Evolutionary conservation across 2,888 invertebrate genomes (phyloP), one percentile per base, ranked within the genome.

Genomic region (Platycheirus albimanus): DNA sequence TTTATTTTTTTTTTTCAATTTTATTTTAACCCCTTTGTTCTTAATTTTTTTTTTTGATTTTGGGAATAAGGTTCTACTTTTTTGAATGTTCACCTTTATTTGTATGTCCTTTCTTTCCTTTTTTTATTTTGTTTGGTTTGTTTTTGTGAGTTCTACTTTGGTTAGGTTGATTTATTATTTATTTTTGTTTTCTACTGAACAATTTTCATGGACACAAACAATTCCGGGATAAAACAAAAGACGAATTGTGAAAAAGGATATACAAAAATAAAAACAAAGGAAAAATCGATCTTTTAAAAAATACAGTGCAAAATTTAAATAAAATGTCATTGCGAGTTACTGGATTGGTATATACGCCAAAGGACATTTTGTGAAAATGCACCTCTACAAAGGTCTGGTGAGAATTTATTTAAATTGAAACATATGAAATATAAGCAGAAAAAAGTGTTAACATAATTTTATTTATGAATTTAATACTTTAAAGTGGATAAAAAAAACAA

Each of bases 311-410:
- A 64, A 33, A 36, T 24, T 17, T 41, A 30, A 47, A 66, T 36
- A 67, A 69, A 80, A 70, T 81, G 70, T 71, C 58, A 43, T 20
- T 36, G 8, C 47, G 13, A 45, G 3, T 30, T n/a, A n/a, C n/a
- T 49, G 56, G 51, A 74, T 74, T 83, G 56, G 72, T 67, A 43
- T 41, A 38, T 24, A 47, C 24, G 63, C 77, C 72, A 69, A 76
- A 58, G 72, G 72, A 83, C 78, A 72, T 72, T 69, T 78, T 83
- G 63, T 83, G 28, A 83, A 83, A 69, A 83, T 83, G 83, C 72
- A 64, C 54, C 49, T 28, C 51, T 51, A 36, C 33, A 78, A 78
- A 69, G 72, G 83, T 69, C 69, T 78, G 83, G 83, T 83, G 83
- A 83, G 83, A 63, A 81, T 51, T n/a, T 38, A 75, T 38, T 24